These are phyloP conservation scores for Kryptolebias marmoratus DNA, from an alignment of 2,113 vertebrate species.

Conservation along the genomic window DNA sequence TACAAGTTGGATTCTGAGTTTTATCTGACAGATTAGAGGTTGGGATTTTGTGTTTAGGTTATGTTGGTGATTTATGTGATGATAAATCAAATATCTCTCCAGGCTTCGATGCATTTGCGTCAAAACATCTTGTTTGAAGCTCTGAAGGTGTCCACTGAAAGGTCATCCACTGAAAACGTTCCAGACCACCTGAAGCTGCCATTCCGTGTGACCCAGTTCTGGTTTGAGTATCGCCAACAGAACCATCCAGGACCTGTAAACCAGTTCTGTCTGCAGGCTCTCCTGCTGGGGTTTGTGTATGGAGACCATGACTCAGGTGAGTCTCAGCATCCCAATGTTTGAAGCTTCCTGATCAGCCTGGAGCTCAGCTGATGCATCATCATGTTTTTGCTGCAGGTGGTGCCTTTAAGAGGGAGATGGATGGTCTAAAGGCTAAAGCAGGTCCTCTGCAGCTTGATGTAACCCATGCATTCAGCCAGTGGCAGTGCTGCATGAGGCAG, in stretches of 20 bases:
- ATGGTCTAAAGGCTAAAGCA: neutral
- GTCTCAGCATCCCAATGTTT: neutral
- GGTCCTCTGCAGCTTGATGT: accelerated
- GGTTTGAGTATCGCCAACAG: neutral
- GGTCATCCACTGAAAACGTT: neutral
- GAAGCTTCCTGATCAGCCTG: too few species aligned
- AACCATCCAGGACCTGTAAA: neutral
- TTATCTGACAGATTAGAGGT: neutral
- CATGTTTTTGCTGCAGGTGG: accelerated
- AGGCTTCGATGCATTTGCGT: neutral
- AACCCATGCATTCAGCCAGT: slow-evolving; percentile 4
- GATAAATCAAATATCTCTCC: neutral
- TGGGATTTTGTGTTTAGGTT: too few species aligned
- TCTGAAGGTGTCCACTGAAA: neutral
- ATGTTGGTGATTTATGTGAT: too few species aligned
- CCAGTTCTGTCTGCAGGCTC: neutral
- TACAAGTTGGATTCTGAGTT: too few species aligned
- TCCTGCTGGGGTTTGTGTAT: neutral
- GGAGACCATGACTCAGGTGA: neutral
- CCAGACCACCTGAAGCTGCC: neutral
- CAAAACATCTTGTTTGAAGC: neutral
- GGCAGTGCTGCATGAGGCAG: slow-evolving; percentile 12
- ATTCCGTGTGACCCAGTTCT: slow-evolving; percentile 10
- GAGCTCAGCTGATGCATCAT: too few species aligned
- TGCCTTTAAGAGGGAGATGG: neutral